phyloP scores from a whole-genome alignment of 2,888 invertebrate species.

The Phlogophora meticulosa region DNA sequence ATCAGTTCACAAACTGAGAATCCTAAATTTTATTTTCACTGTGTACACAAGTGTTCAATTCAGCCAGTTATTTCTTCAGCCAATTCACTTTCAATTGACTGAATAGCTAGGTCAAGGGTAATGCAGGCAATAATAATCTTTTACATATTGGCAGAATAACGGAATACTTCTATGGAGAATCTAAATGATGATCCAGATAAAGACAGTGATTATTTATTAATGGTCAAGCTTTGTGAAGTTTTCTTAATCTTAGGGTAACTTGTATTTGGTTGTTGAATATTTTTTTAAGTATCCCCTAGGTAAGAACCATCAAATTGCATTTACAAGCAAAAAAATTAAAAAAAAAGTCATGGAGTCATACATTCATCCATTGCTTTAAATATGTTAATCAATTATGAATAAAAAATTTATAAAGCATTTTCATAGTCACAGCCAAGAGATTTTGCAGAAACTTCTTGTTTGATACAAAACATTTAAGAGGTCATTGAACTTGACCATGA shows the following conservation, averaged over 20 bases:
- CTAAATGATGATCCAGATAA: background rate
- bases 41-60: conserved; percentile 13
- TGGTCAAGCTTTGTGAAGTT: background rate
- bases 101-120: conserved; percentile 28
- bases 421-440: background rate
- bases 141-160: background rate
- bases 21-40: background rate
- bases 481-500: conserved; percentile 57
- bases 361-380: too few relatives aligned
- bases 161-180: background rate
- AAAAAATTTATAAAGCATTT: background rate
- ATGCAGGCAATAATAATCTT: background rate
- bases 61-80: conserved; percentile 3
- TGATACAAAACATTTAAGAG: conserved; percentile 32
- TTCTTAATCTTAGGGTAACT: background rate
- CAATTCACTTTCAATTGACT: conserved; percentile 20
- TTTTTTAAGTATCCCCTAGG: background rate
- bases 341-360: too few relatives aligned
- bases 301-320: background rate
- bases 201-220: background rate
- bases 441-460: background rate
- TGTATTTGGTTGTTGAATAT: background rate
- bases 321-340: background rate
- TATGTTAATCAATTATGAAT: background rate
- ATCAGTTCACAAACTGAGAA: too few relatives aligned